These are phyloP conservation scores for Ceratothoa steindachneri DNA, from an alignment of 2,888 invertebrate genomes.

Conservation along the genomic window DNA sequence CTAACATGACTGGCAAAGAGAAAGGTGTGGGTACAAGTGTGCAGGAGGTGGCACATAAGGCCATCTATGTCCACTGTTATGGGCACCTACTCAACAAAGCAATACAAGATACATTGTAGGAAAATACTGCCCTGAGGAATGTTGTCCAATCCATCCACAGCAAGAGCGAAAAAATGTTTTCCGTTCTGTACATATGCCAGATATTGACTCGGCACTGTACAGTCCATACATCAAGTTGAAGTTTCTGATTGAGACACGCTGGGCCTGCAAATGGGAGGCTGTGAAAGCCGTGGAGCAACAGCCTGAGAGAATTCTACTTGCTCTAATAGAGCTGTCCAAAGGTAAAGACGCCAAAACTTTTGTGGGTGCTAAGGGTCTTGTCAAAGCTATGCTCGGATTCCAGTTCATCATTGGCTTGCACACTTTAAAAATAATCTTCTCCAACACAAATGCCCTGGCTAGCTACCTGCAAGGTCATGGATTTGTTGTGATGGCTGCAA, in stretches of 20 bases:
- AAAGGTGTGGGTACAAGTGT: not conserved
- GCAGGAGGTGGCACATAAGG: not conserved
- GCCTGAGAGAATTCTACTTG: constrained; percentile 16
- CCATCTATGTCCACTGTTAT: constrained; percentile 3
- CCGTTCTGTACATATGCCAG: no score
- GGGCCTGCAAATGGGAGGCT: constrained; percentile 18
- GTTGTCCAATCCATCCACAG: constrained; percentile 12
- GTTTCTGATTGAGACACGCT: constrained; percentile 16
- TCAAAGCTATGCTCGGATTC: constrained; percentile 10
- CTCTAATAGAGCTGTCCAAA: constrained; percentile 15
- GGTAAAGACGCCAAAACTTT: constrained; percentile 17
- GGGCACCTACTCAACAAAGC: constrained; percentile 13
- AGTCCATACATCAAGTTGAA: no score
- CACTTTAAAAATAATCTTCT: constrained; percentile 9
- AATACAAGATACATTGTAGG: constrained; percentile 9
- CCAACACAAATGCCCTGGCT: constrained; percentile 9
- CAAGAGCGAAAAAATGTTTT: no score
- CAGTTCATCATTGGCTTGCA: not conserved
- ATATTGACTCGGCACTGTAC: no score
- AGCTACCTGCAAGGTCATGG: not conserved
- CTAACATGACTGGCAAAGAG: not conserved
- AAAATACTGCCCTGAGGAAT: constrained; percentile 4
- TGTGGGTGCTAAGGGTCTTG: constrained; percentile 12
- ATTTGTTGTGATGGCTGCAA: not conserved
- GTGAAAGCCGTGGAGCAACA: constrained; percentile 16